These are phyloP conservation scores for Myotis findleyi DNA, from an alignment of 2,797 vertebrate species.

Conservation along the genomic window DNA sequence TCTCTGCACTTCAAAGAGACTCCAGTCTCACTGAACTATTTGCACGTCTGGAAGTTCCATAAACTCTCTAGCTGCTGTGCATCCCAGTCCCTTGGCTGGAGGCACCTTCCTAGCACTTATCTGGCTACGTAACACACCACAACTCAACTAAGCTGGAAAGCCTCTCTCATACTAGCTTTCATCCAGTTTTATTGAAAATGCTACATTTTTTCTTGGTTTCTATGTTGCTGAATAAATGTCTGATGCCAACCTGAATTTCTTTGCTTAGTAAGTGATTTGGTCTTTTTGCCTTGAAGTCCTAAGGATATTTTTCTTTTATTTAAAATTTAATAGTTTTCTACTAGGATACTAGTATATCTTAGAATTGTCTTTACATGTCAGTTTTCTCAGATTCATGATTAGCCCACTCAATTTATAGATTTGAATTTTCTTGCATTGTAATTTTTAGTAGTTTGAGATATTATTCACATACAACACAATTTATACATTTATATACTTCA, in stretches of 20 bases:
- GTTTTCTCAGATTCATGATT: not conserved
- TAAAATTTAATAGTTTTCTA: conserved; percentile 33
- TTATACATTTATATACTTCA: not conserved
- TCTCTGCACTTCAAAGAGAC: not conserved
- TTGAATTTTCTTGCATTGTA: not conserved
- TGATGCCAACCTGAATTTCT: not conserved
- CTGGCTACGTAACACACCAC: not conserved
- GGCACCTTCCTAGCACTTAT: not conserved
- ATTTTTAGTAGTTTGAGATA: not conserved
- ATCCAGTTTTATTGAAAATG: conserved; percentile 33
- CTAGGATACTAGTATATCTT: not conserved
- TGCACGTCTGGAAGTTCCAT: not conserved
- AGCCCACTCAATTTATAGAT: not conserved
- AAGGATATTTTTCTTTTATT: not conserved
- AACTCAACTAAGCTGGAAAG: not conserved
- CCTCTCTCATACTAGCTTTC: not conserved
- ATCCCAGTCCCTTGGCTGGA: not conserved
- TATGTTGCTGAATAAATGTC: conserved; percentile 14
- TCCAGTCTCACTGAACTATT: not conserved
- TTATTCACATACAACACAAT: not conserved
- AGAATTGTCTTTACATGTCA: not conserved
- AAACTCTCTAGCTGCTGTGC: not conserved
- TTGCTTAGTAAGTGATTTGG: not conserved
- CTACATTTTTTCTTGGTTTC: conserved; percentile 16
- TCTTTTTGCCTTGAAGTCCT: not conserved